Conservation (phyloP, 2,113 vertebrate species). For the Perccottus glenii region DNA sequence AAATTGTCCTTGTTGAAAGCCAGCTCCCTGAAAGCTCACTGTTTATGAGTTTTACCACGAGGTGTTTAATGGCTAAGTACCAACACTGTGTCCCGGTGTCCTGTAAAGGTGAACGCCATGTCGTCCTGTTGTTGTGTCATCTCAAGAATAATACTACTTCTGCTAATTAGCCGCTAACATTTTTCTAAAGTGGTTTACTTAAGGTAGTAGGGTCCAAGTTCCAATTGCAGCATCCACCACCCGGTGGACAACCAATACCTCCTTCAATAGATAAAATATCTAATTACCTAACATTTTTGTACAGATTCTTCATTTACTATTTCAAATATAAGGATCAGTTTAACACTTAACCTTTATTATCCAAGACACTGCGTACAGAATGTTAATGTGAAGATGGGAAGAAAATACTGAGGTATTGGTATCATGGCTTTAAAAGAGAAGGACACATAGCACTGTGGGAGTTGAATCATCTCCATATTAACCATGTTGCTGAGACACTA, state of each 20-base stretch:
- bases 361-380: conserved; percentile 66
- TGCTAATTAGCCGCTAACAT: conserved; percentile 65
- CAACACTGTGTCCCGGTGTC: conserved; percentile 54
- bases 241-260: no score
- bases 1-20: conserved; percentile 80
- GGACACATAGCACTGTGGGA: conserved; percentile 66
- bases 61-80: conserved; percentile 65
- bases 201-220: no score
- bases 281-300: conserved; percentile 6
- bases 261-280: no score
- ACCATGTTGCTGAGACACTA: conserved; percentile 59
- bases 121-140: conserved; percentile 52
- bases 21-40: conserved; percentile 72
- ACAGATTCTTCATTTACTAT: conserved; percentile 67
- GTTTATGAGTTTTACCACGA: conserved; percentile 73
- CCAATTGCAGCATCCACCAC: no score
- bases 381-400: conserved; percentile 44
- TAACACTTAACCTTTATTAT: no score
- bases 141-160: conserved; percentile 67
- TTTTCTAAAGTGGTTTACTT: background rate
- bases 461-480: conserved; percentile 72
- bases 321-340: conserved; percentile 70
- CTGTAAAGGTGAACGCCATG: conserved; percentile 74
- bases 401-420: conserved; percentile 71
- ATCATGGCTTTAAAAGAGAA: conserved; percentile 71